Conservation (phyloP, 2,113 vertebrate genomes). For the Mesocricetus auratus region DNA sequence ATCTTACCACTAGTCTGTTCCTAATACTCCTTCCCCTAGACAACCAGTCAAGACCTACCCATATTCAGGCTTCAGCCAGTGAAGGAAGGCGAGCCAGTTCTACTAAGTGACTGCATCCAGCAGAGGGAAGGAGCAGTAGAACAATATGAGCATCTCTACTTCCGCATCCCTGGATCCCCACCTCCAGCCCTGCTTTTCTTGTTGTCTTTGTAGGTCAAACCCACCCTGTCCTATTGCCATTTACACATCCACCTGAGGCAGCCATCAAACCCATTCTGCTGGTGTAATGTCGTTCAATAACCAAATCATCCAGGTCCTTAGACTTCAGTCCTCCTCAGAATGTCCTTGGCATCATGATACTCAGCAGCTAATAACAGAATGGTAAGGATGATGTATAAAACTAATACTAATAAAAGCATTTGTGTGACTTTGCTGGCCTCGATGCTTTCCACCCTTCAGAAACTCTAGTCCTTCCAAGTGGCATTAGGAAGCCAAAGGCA, state of each 20-base stretch:
- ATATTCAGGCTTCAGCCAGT: neutral
- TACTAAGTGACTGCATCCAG: neutral
- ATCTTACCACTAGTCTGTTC: neutral
- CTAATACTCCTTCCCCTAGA: neutral
- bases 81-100: neutral
- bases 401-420: neutral
- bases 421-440: too few species aligned
- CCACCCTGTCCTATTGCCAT: neutral
- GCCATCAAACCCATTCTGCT: neutral
- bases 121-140: neutral
- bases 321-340: neutral
- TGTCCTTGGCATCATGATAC: neutral
- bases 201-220: neutral
- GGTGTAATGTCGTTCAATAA: neutral
- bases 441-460: neutral
- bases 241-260: neutral
- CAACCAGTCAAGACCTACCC: neutral
- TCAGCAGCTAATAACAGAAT: conserved; percentile 11
- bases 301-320: neutral
- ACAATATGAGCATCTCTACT: neutral
- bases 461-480: neutral
- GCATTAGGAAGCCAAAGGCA: neutral
- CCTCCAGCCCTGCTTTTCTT: neutral
- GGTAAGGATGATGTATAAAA: neutral
- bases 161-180: neutral